phyloP scores from a whole-genome alignment of 2,797 vertebrate species.

The Valencia hispanica region DNA sequence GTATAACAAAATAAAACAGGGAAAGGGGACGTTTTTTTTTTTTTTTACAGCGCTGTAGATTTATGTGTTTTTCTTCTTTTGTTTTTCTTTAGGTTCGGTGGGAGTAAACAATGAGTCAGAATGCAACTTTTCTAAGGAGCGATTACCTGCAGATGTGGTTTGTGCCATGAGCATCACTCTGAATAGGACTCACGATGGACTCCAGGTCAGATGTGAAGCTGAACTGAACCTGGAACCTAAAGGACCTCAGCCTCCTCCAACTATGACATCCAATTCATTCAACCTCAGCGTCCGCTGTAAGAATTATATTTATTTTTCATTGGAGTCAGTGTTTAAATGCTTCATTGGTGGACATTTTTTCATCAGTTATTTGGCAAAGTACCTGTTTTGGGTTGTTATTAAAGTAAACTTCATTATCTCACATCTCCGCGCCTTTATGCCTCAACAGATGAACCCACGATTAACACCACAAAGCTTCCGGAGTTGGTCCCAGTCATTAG shows the following conservation, averaged over 20 bases:
- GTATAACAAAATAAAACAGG: background rate
- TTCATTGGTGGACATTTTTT: background rate
- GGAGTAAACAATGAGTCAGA: background rate
- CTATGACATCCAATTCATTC: conserved; percentile 41
- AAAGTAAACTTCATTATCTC: background rate
- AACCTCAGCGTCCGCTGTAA: conserved; percentile 71
- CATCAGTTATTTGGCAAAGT: background rate
- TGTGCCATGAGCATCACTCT: conserved; percentile 35
- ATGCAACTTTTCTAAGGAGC: conserved; percentile 12
- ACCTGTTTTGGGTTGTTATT: background rate
- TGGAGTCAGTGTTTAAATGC: background rate
- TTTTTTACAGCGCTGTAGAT: background rate
- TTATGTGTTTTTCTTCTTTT: background rate
- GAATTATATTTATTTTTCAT: conserved; percentile 35
- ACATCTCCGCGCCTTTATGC: conserved; percentile 2
- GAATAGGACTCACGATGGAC: conserved; percentile 34
- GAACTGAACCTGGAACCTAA: conserved; percentile 47
- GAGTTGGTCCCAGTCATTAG: conserved; percentile 67
- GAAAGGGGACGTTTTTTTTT: too few species aligned
- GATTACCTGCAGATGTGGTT: conserved; percentile 20
- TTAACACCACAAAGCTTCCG: conserved; percentile 67
- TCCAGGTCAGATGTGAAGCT: conserved; percentile 64
- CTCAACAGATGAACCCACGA: conserved; percentile 71
- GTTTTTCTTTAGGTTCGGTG: conserved; percentile 18
- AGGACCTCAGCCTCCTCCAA: background rate